Conservation (phyloP, 2,888 invertebrate genomes). For the Notodonta dromedarius region DNA sequence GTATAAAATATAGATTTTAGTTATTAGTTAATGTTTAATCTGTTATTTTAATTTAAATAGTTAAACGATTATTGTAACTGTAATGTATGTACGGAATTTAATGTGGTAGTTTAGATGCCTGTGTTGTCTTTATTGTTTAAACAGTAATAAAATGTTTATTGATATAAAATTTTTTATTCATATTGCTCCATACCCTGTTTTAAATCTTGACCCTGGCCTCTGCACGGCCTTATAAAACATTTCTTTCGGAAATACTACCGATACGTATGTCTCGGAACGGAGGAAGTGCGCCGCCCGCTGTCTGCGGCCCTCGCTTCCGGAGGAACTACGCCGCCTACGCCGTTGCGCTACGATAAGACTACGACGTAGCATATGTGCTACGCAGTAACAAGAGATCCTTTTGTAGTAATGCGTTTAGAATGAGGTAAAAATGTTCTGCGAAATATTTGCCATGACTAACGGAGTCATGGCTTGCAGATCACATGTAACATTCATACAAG, state of each 20-base stretch:
- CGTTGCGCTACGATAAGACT: constrained; percentile 15
- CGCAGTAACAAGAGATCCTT: constrained; percentile 4
- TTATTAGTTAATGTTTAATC: no score
- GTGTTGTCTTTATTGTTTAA: constrained; percentile 54
- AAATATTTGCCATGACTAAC: no score
- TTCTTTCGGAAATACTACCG: constrained; percentile 17
- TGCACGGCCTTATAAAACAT: not conserved
- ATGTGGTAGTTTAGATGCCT: constrained; percentile 59
- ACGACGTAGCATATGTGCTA: constrained; percentile 17
- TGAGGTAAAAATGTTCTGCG: not conserved
- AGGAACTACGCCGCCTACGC: constrained; percentile 49
- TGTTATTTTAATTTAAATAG: no score
- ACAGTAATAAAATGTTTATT: constrained; percentile 62
- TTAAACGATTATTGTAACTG: constrained; percentile 40
- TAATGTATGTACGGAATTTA: constrained; percentile 70
- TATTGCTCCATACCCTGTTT: no score
- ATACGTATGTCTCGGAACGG: constrained; percentile 45
- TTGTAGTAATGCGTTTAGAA: constrained; percentile 6
- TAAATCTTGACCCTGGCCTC: no score
- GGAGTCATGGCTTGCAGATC: no score
- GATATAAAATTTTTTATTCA: constrained; percentile 25
- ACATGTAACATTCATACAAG: no score
- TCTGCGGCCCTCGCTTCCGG: constrained; percentile 62
- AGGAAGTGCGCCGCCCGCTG: constrained; percentile 66
- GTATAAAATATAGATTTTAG: constrained; percentile 13